Evolutionary conservation across 2,797 vertebrate species (phyloP).

Genomic region (Poecilia picta): DNA sequence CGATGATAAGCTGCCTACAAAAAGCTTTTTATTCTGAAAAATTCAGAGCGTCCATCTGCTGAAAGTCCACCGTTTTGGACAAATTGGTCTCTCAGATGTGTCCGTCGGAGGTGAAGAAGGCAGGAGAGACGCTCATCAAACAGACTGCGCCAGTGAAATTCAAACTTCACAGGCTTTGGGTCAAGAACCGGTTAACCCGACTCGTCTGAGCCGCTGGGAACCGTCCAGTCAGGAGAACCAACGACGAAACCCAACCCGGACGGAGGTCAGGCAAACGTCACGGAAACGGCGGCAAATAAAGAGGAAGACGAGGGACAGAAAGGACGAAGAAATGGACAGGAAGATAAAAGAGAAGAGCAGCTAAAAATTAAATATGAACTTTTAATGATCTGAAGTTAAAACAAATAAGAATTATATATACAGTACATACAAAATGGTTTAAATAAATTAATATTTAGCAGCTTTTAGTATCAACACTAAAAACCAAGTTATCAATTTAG

Average conservation of each 20-base stretch:
- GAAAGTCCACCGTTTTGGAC: background rate
- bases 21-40: background rate
- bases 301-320: background rate
- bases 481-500: background rate
- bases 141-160: background rate
- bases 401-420: background rate
- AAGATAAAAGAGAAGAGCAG: background rate
- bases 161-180: background rate
- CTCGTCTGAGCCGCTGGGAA: too few relatives aligned
- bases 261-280: background rate
- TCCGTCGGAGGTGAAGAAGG: background rate
- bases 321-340: background rate
- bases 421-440: background rate
- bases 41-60: background rate
- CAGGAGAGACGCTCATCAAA: background rate
- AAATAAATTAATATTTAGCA: background rate
- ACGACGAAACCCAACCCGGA: background rate
- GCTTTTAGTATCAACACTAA: background rate
- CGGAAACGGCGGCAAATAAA: background rate
- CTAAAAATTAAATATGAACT: background rate
- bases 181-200: background rate
- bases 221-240: background rate
- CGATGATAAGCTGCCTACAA: too few relatives aligned
- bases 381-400: too few relatives aligned
- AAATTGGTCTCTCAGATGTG: background rate